These are phyloP conservation scores for Bettongia penicillata DNA, from an alignment of 2,113 vertebrate species.

Conservation along the genomic window DNA sequence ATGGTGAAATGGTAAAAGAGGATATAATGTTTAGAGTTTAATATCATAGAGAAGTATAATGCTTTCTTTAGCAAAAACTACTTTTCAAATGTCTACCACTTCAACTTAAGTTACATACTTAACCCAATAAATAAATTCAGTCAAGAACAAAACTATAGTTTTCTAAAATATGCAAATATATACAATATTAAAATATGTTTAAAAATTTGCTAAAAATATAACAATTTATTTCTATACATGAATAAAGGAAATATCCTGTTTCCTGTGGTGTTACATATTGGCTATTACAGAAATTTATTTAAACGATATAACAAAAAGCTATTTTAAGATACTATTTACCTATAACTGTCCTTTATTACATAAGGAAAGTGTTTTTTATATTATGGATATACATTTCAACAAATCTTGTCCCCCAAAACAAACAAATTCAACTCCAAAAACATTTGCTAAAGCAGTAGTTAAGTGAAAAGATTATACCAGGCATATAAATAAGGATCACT, in stretches of 20 bases:
- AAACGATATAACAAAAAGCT: not conserved
- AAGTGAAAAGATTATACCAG: not conserved
- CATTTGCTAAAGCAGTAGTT: not conserved
- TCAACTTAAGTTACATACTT: not conserved
- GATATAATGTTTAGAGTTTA: not conserved
- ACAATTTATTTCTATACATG: not conserved
- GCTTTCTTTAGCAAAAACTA: not conserved
- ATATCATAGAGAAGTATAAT: not conserved
- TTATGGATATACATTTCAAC: not conserved
- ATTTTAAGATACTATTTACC: not conserved
- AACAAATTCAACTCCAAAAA: not conserved
- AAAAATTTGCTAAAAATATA: not conserved
- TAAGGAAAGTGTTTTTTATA: not conserved
- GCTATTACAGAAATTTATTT: not conserved
- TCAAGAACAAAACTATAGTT: not conserved
- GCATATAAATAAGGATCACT: not conserved
- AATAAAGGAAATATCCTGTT: not conserved
- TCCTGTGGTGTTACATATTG: not conserved
- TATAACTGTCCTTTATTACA: not conserved
- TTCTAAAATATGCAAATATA: not conserved
- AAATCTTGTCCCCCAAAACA: not conserved
- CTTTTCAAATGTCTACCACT: not conserved
- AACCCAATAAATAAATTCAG: not conserved
- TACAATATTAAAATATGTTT: not conserved
- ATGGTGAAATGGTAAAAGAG: not conserved